These are phyloP conservation scores for Orgyia antiqua DNA, from an alignment of 2,888 invertebrate species.

Conservation along the genomic window DNA sequence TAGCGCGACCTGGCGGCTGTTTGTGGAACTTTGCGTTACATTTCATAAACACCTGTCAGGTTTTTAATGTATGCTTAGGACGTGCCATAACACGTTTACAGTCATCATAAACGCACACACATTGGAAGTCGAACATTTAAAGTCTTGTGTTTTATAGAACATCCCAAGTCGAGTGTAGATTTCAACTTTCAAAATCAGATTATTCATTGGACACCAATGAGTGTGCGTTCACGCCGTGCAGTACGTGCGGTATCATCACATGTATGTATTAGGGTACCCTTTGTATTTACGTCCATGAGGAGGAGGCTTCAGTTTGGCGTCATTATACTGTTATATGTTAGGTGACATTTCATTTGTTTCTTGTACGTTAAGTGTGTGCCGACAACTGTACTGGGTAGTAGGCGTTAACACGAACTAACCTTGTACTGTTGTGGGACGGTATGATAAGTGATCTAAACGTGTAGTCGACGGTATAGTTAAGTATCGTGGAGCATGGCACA, in stretches of 20 bases:
- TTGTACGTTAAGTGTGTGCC: slow-evolving; percentile 23
- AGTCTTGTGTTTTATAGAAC: too few relatives aligned
- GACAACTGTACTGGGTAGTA: slow-evolving; percentile 6
- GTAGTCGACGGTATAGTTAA: slow-evolving; percentile 15
- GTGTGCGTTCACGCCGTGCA: background rate
- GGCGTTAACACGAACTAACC: background rate
- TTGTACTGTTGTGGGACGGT: slow-evolving; percentile 11
- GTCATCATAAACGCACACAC: slow-evolving; percentile 1
- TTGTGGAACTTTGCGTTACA: background rate
- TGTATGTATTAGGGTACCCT: slow-evolving; percentile 34
- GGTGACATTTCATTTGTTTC: slow-evolving; percentile 21
- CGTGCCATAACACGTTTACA: slow-evolving; percentile 46
- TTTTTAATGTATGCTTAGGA: slow-evolving; percentile 33
- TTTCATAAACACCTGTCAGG: slow-evolving; percentile 10
- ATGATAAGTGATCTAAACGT: slow-evolving; percentile 24
- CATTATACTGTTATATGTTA: slow-evolving; percentile 12
- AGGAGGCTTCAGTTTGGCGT: slow-evolving; percentile 26
- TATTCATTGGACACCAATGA: too few relatives aligned
- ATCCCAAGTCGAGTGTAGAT: too few relatives aligned
- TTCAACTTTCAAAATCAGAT: too few relatives aligned
- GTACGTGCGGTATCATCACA: slow-evolving; percentile 21
- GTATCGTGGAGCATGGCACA: background rate
- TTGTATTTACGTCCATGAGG: slow-evolving; percentile 41
- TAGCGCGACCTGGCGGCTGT: slow-evolving; percentile 24
- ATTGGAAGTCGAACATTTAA: too few relatives aligned